Base-by-base conservation (phyloP, 2,888 invertebrate genomes). In the Cybosia mesomella region DNA sequence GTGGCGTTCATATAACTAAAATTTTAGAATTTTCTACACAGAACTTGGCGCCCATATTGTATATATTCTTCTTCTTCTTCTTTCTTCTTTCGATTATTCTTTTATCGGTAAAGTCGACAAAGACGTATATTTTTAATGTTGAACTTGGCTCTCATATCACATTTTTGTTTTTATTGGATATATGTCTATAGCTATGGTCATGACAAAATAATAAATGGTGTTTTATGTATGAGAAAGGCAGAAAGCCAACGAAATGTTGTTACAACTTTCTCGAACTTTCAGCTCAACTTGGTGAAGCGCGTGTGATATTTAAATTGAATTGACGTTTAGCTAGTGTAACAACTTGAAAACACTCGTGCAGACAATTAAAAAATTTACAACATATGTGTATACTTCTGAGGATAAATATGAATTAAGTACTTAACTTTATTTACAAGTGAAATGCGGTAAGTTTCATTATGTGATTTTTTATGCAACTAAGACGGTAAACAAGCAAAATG, bases 211-310 rank as follows among this genome's bases (percentile, higher is more conserved):
- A 72, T 68, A 74, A 82, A 32, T 34, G 53, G 18, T 83, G 81
- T 78, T 84, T 82, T 82, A 84, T 80, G 80, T 75, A 67, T 76
- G 80, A 74, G 80, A 76, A 80, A 85, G 77, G 74, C 79, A 81
- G 87, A 85, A 85, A 85, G 83, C 70, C 79, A 66, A 65, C 67
- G 55, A 53, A 49, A 21, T 72, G 72, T 68, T 66, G 71, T 58
- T 43, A 61, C 54, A 34, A 82, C 89, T 89, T 89, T 89, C 88
- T 71, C 86, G 66, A 60, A 72, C 85, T 87, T 87, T 87, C 86
- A 88, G 84, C 61, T 74, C 76, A 58, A 67, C 58, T 66, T 13
- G 3, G 18, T 59, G 72, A 72, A 64, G n/a, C 13, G 63, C 59
- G 13, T 61, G 8, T 15, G 32, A 28, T 28, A 28, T 61, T 43